Conservation (phyloP, 2,888 invertebrate species). For the Copidosoma aretas region DNA sequence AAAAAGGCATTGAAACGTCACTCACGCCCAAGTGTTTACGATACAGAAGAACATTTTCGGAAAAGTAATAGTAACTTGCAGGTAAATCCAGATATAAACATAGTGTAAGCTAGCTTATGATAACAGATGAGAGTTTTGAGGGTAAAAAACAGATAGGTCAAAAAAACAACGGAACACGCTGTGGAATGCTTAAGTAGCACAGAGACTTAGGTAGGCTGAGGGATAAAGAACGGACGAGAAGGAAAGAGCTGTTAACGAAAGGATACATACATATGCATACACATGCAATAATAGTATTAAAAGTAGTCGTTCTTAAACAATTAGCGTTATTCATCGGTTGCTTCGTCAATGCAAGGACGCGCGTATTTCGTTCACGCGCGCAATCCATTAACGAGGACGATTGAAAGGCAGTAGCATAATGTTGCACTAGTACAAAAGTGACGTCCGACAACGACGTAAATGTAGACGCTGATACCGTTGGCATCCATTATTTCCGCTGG, state of each 20-base stretch:
- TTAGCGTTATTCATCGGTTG: slow-evolving; percentile 23
- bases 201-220: not conserved
- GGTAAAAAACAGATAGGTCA: slow-evolving; percentile 2
- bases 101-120: no score
- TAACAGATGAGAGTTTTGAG: not conserved
- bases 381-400: slow-evolving; percentile 29
- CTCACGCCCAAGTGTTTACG: no score
- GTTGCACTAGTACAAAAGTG: slow-evolving; percentile 60
- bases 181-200: not conserved
- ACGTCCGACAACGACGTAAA: slow-evolving; percentile 48
- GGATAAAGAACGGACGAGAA: not conserved
- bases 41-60: no score
- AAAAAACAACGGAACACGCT: not conserved
- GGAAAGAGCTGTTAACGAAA: no score
- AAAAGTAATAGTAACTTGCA: no score
- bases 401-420: slow-evolving; percentile 59
- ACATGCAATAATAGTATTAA: not conserved
- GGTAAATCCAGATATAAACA: no score
- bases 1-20: no score
- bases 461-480: no score
- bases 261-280: not conserved
- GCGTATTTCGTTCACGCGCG: not conserved
- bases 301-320: slow-evolving; percentile 13
- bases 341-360: not conserved
- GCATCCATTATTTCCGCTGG: not conserved